Conservation (phyloP, 2,113 vertebrate genomes). For the Spheniscus mendiculus region DNA sequence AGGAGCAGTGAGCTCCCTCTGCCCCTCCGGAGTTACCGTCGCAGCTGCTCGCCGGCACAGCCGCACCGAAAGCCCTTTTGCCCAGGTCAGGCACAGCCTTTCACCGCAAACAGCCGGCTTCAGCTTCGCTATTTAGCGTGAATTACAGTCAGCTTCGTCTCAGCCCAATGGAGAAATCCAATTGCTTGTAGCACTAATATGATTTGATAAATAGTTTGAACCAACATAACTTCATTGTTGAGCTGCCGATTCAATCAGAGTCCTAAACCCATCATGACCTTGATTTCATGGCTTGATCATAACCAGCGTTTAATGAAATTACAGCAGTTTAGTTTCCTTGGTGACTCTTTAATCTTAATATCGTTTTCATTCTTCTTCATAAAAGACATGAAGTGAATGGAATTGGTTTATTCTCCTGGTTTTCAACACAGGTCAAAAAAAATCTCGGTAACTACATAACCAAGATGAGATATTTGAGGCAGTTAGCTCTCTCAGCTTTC, state of each 20-base stretch:
- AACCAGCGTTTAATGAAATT: not conserved
- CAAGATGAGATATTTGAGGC: not conserved
- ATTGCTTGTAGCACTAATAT: not conserved
- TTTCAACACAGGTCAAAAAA: not conserved
- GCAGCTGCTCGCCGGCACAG: accelerated
- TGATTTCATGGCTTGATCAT: not conserved
- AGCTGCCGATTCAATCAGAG: conserved; percentile 35
- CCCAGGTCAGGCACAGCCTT: not conserved
- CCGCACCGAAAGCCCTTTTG: accelerated
- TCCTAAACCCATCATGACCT: conserved; percentile 9
- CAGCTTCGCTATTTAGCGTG: not conserved
- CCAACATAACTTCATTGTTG: not conserved
- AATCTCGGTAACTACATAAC: not conserved
- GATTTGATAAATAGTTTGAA: not conserved
- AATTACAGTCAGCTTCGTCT: not conserved
- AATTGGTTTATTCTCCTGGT: not conserved
- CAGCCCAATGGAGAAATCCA: not conserved
- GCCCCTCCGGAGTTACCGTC: accelerated
- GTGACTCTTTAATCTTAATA: not conserved
- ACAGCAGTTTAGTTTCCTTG: not conserved
- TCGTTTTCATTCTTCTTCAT: conserved; percentile 6
- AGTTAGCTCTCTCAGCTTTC: not conserved
- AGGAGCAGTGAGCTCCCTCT: not conserved
- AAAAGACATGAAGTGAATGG: not conserved
- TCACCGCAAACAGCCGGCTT: not conserved